Conservation (phyloP, 1,140 invertebrate species). For the Aphelinus atriplicis region DNA sequence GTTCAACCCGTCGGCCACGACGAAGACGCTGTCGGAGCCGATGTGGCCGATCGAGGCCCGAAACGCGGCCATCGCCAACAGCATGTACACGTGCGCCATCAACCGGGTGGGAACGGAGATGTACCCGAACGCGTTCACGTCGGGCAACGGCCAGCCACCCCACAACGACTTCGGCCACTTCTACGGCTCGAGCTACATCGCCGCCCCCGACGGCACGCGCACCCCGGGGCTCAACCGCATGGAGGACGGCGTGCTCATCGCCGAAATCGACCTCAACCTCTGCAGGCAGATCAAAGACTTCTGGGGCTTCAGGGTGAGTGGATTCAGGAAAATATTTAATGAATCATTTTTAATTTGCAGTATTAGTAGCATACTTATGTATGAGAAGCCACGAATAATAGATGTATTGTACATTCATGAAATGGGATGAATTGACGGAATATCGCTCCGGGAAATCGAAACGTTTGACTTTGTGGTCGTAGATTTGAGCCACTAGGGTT, state of each 20-base stretch:
- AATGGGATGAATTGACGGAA: too few species aligned
- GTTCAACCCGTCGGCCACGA: constrained; percentile 96
- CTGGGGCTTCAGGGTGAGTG: constrained; percentile 88
- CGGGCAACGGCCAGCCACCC: constrained; percentile 87
- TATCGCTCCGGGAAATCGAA: too few species aligned
- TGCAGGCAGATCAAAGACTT: constrained; percentile 94
- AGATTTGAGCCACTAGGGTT: too few species aligned
- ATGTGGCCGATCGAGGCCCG: constrained; percentile 94
- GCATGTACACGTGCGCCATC: constrained; percentile 90
- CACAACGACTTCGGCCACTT: constrained; percentile 96
- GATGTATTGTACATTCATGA: too few species aligned
- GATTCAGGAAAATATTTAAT: neutral
- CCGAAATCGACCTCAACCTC: constrained; percentile 93
- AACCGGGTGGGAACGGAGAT: constrained; percentile 93
- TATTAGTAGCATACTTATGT: neutral
- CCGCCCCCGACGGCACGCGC: constrained; percentile 91
- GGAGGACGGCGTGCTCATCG: constrained; percentile 90
- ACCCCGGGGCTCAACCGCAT: constrained; percentile 86
- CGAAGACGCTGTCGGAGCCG: constrained; percentile 83
- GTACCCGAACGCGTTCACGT: constrained; percentile 92
- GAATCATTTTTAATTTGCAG: neutral
- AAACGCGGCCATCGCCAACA: constrained; percentile 95
- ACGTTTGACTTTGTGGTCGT: too few species aligned
- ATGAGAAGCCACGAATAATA: too few species aligned
- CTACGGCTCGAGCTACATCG: constrained; percentile 93